Base-by-base conservation (phyloP, 2,888 invertebrate species). In the Drosophila formosana region DNA sequence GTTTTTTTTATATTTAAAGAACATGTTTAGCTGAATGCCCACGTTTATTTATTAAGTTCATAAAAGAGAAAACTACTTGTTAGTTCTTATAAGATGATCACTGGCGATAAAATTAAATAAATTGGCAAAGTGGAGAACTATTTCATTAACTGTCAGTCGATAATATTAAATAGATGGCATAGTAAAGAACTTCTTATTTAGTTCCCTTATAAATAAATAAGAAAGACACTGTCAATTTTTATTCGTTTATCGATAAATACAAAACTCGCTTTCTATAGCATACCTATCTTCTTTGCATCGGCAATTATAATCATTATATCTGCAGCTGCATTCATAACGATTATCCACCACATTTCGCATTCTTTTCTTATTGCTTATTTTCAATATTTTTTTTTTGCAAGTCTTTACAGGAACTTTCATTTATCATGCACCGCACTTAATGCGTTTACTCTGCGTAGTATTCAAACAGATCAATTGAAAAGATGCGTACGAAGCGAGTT, bases 371-470 rank as follows among this genome's bases (percentile, higher is more conserved):
- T 46, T 53, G n/a, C 32, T 11, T 53, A 13, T 34, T 41, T 51
- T 23, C 3, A 26, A 9, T 26, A n/a, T 37, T 37, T 11, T 37
- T 37, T 11, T 37, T 11, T 37, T n/a, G n/a, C 8, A 18, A 47
- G 52, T 13, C 30, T 50, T 57, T 25, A 26, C 39, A 47, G 66
- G 32, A 57, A 78, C 75, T 74, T 75, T 75, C 80, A 63, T 75
- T 79, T 75, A 68, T 76, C 55, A 46, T 39, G 56, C 45, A 30
- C 49, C 18, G 25, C n/a, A 51, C 45, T 43, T 56, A 78, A 74
- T 74, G 79, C 49, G 52, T 34, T 74, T 46, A 47, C 47, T 51
- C 41, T 26, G 34, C 6, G 41, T 56, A 28, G 45, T 13, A 41
- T 8, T 41, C 39, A 7, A 13, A 41, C 52, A 34, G 78, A 66